A percentile compares a stretch with the other conserved stretches of the same genome.
Conservation (phyloP, 2,797 vertebrate genomes). For the Crocodylus rhombifer region DNA sequence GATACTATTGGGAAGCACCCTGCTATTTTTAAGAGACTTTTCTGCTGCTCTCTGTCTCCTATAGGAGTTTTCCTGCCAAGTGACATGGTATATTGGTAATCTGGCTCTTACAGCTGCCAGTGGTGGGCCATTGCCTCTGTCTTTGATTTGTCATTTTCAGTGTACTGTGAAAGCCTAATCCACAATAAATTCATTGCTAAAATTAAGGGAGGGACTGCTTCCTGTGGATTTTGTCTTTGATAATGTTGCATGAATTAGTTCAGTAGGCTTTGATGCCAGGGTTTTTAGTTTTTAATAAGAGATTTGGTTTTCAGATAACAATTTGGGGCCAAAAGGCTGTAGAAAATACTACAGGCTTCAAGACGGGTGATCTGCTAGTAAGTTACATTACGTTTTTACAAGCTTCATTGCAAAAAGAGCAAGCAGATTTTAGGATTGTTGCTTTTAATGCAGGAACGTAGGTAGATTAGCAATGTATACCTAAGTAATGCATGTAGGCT, state of each 20-base stretch:
- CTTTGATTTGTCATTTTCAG: slow-evolving; percentile 14
- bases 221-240: slow-evolving; percentile 18
- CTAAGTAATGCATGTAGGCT: not conserved
- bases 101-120: slow-evolving; percentile 63
- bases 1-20: slow-evolving; percentile 77
- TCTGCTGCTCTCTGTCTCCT: slow-evolving; percentile 72
- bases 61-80: slow-evolving; percentile 62
- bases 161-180: slow-evolving; percentile 47
- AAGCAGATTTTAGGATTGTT: fast-evolving
- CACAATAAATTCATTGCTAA: not conserved
- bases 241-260: not conserved
- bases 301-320: no score
- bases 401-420: not conserved
- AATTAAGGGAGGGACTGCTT: slow-evolving; percentile 15
- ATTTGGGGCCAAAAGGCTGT: not conserved
- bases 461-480: not conserved
- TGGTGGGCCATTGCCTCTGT: slow-evolving; percentile 55
- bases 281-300: not conserved
- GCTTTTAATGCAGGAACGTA: not conserved
- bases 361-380: not conserved
- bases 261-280: not conserved
- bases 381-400: not conserved
- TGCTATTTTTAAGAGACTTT: slow-evolving; percentile 76
- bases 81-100: slow-evolving; percentile 72
- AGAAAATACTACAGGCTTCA: not conserved